Base-by-base conservation (phyloP, 2,888 invertebrate species). In the Aphrophora alni region DNA sequence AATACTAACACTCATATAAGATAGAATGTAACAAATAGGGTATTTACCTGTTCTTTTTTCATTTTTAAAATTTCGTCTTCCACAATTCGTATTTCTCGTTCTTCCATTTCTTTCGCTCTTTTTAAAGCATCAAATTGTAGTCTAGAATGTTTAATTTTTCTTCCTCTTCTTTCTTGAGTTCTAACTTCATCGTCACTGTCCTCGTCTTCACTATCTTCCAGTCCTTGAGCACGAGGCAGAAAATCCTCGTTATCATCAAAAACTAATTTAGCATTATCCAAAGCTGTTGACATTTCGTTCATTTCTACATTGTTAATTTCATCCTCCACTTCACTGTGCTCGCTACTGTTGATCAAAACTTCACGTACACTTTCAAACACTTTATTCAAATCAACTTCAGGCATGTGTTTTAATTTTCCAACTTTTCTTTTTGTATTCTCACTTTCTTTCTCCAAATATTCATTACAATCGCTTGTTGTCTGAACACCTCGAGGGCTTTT, bases 41-140 rank as follows among this genome's bases (percentile, higher is more conserved):
- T n/a, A 79, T 82, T 28, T 79, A 82, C 81, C 73, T 84, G 83
- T 70, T 77, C 78, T 78, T 80, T 82, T 33, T 84, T 80, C 25
- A 83, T 75, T 59, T 82, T 59, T 76, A 73, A 59, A 24, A 82
- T 81, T 81, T 84, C 82, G 59, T 83, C 82, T 33, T 79, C 76
- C 71, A 83, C 51, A 73, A 83, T 81, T 79, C 82, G 77, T 33
- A 59, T 33, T 4, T 73, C 38, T 73, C 21, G n/a, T 73, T 73
- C 59, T 59, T 59, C 59, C 4, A 12, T 59, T 59, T 21, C 59
- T 59, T 59, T 59, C 8, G 17, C 10, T 44, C 10, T 44, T 44
- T 1, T 44, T 59, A 59, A 21, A 1, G 14, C 59, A 59, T 59
- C 21, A 21, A 59, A 3, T 59, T 59, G 2, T 59, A 21, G 5